Evolutionary conservation across 2,888 invertebrate genomes (phyloP), one percentile per base, ranked within the genome.

Genomic region (Nomada fucata): DNA sequence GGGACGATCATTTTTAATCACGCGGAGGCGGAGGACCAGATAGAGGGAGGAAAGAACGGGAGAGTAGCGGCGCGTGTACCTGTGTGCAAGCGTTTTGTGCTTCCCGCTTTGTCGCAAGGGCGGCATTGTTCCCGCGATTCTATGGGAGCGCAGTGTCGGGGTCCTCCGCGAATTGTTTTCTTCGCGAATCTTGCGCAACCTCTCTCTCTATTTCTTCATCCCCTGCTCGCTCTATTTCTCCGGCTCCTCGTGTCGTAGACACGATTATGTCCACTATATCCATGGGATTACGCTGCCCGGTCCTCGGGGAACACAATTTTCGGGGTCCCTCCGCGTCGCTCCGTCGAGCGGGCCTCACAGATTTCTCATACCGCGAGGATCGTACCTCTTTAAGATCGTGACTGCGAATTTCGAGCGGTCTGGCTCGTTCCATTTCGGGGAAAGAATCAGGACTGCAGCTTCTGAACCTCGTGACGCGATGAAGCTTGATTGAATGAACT

Each of bases 1-100:
- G 89, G 86, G 84, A 87, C 90, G 89, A 90, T 90, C 89, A 89
- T 89, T 90, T 90, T 90, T 90, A 89, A 90, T 90, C 90, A 85
- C 86, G 86, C 82, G 80, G 78, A 77, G 75, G 85, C 81, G 84
- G 86, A 86, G 86, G 81, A 79, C 74, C 76, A 18, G 69, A 85
- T 70, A 76, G 79, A 75, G 67, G 60, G 59, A 53, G 55, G 52
- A 78, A 64, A 82, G 64, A 81, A 60, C 68, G 78, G 36, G 73
- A 59, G 83, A 79, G 86, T 83, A 83, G 83, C 85, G 85, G 74
- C 74, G 64, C 78, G 72, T 86, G 82, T 87, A 87, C 86, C 88
- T 86, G 88, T 89, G 82, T 89, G 89, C 86, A 88, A 85, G 82
- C 82, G 84, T 89, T 85, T 86, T 89, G 86, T 88, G 84, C 86